phyloP scores from a whole-genome alignment of 2,113 vertebrate genomes.

The Chascanopsetta lugubris region DNA sequence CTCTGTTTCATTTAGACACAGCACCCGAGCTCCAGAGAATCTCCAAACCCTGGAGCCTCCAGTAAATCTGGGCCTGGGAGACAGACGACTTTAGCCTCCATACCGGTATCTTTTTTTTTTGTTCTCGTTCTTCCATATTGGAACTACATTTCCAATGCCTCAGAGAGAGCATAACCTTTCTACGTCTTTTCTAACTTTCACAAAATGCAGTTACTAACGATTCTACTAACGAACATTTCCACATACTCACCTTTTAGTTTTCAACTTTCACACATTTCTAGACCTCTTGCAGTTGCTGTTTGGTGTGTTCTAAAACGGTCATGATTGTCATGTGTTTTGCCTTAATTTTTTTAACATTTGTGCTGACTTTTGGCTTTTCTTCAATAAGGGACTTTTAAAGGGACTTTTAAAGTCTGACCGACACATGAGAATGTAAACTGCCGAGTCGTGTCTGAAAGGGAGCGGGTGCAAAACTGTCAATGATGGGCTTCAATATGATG shows the following conservation, averaged over 20 bases:
- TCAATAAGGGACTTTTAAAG: not conserved
- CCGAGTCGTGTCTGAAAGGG: not conserved
- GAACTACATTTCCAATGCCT: constrained; percentile 59
- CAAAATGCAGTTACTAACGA: constrained; percentile 49
- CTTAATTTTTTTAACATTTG: constrained; percentile 53
- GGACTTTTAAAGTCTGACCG: constrained; percentile 4
- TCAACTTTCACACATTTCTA: constrained; percentile 24
- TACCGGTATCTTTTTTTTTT: constrained; percentile 78
- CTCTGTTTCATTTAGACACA: constrained; percentile 80
- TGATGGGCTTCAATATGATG: no score
- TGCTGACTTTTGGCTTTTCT: constrained; percentile 14
- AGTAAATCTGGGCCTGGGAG: constrained; percentile 75
- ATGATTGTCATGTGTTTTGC: constrained; percentile 40
- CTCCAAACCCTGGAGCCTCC: constrained; percentile 77
- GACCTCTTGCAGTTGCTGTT: constrained; percentile 5
- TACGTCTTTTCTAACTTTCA: constrained; percentile 53
- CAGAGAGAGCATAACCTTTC: constrained; percentile 55
- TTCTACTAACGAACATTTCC: constrained; percentile 35
- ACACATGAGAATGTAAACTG: not conserved
- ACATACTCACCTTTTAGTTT: constrained; percentile 19
- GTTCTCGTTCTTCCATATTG: no score
- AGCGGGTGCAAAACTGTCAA: no score
- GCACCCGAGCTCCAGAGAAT: constrained; percentile 71
- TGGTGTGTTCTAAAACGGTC: constrained; percentile 7
- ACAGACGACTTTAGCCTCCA: constrained; percentile 80